Base-by-base conservation (phyloP, 2,113 vertebrate genomes). In the Ceyx cyanopectus region DNA sequence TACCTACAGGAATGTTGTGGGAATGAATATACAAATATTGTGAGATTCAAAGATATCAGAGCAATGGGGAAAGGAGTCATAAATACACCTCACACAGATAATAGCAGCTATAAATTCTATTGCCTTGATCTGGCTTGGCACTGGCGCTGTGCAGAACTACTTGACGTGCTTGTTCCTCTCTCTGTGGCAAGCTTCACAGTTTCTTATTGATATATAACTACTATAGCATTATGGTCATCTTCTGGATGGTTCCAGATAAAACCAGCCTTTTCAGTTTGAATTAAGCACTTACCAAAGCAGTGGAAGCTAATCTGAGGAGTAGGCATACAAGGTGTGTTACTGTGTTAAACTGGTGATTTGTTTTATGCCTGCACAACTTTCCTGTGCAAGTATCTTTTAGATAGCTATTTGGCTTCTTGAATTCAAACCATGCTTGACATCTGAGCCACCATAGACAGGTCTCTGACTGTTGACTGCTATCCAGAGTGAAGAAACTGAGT, bases 121-220 rank as follows among this genome's bases (percentile, higher is more conserved):
- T 94, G 79, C 90, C 90, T 89, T 87, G 63, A 87, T 95, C 90
- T 90, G 87, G 72, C 85, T 94, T 94, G 92, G 93, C 77, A 90
- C 54, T 0, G 0, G 75, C 0, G 1, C 68, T 51, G 80, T 67
- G 74, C 77, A 94, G 61, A 78, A 56, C 68, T 85, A 67, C 73
- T 66, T 66, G 37, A 73, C 61, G 66, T 60, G 56, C 80, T 81
- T 4, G 1, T 61, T 90, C 24, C 81, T 79, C 54, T 54, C 30
- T 81, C 67, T 32, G 6, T 8, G 43, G 74, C 86, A 81, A 83
- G 90, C 53, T 91, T 56, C 45, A 20, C 26, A 73, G 60, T 87
- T 89, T 87, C 62, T 91, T 92, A 83, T 26, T 48, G 46, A 83
- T 56, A 34, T 3, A 22, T 61, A 78, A 69, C 83, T 46, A 69